Conservation (phyloP, 2,113 vertebrate genomes). For the Neofelis nebulosa region DNA sequence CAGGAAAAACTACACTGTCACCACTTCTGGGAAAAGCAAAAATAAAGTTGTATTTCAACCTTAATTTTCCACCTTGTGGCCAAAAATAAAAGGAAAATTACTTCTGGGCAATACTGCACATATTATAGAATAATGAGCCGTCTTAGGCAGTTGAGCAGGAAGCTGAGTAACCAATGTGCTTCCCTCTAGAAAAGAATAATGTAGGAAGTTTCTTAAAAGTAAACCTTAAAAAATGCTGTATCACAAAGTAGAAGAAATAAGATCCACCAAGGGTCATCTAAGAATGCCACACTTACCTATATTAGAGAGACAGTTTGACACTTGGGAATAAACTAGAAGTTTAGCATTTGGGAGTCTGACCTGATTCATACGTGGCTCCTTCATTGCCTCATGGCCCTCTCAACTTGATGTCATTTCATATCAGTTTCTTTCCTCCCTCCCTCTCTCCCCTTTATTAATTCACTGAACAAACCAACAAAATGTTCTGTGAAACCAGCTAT, state of each 20-base stretch:
- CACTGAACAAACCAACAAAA: not conserved
- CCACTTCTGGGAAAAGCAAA: conserved; percentile 76
- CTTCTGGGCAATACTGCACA: conserved; percentile 64
- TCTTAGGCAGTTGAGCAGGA: conserved; percentile 41
- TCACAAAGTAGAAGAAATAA: not conserved
- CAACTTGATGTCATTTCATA: not conserved
- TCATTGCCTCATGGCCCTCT: not conserved
- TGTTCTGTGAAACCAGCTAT: not conserved
- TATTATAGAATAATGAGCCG: conserved; percentile 54
- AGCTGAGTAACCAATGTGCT: not conserved
- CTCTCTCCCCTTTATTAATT: not conserved
- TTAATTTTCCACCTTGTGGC: conserved; percentile 73
- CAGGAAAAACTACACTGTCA: conserved; percentile 54
- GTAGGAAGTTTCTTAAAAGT: not conserved
- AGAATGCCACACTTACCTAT: not conserved
- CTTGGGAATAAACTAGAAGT: not conserved
- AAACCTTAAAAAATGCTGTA: not conserved
- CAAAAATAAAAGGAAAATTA: conserved; percentile 76
- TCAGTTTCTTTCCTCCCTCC: not conserved
- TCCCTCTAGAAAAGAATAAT: conserved; percentile 36
- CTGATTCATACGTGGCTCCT: not conserved
- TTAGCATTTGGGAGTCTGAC: not conserved
- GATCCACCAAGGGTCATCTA: not conserved
- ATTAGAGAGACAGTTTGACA: rapidly evolving
- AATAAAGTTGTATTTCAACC: conserved; percentile 77